Base-by-base conservation (phyloP, 2,888 invertebrate genomes). In the Netelia melanura region DNA sequence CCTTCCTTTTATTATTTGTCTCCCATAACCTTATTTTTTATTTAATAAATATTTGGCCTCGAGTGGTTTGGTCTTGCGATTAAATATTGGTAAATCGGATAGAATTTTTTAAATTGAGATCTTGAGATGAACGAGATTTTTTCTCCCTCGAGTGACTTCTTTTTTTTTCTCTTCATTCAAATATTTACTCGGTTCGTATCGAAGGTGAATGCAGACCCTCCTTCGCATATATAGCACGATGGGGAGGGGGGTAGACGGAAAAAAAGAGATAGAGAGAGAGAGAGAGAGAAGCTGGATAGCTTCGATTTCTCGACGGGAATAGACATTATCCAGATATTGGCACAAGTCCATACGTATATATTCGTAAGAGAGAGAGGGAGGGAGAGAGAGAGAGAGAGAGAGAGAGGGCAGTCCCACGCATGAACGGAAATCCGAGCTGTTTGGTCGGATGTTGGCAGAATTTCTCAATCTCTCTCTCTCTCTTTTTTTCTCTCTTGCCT, bases 321-420 rank as follows among this genome's bases (percentile, higher is more conserved):
- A 81, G 87, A 86, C 80, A 54, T 85, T 88, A 85, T 84, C 80
- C 87, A 81, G 86, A 84, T 87, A 86, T 89, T 89, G 89, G 89
- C 88, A 87, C 81, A 58, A 82, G 83, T 89, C 89, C 89, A 88
- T 86, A 71, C 54, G 68, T 44, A 58, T 64, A 65, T 71, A 61
- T 67, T 61, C 38, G 25, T 65, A 62, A 43, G 64, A n/a, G 64
- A 17, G 17, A 17, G 17, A 17, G 17, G 0, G 17, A 17, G 17
- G 0, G 17, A 17, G 17, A 17, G 17, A 17, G 17, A 17, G 17
- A 17, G 17, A 17, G 17, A 17, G 17, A 17, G 17, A 17, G 17
- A 17, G 17, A 17, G 17, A 77, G 84, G 68, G 75, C 86, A 77
- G 64, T 81, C 76, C 85, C 81, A 86, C 79, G 83, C 86, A 78